Evolutionary conservation across 2,888 invertebrate genomes (phyloP).

Genomic region (Tricholauxania praeusta): DNA sequence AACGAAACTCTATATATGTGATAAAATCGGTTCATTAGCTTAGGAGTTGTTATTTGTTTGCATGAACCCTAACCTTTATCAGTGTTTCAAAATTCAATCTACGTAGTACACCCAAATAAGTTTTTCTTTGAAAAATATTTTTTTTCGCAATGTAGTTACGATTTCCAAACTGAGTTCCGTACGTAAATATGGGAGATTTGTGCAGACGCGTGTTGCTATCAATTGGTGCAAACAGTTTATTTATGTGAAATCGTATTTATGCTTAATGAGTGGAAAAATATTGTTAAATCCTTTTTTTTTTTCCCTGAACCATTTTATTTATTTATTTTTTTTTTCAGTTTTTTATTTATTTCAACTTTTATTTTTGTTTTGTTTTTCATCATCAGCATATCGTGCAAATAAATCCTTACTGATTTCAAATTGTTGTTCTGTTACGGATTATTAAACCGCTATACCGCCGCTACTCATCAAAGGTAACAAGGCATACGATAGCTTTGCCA

Average conservation of each 20-base stretch:
- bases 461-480: conserved; percentile 20
- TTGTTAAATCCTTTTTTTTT: conserved; percentile 20
- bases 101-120: too few relatives aligned
- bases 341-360: neutral
- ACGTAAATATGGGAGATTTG: too few relatives aligned
- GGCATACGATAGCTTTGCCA: too few relatives aligned
- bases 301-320: neutral
- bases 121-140: neutral
- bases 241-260: conserved; percentile 37
- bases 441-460: neutral
- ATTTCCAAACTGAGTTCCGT: too few relatives aligned
- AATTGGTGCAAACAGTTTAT: conserved; percentile 38
- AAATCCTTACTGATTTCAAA: conserved; percentile 12
- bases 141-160: neutral
- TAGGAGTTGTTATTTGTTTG: too few relatives aligned
- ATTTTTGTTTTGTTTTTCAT: neutral
- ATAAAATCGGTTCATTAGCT: too few relatives aligned
- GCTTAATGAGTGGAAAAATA: conserved; percentile 38
- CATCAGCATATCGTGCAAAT: neutral
- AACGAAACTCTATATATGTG: too few relatives aligned
- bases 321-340: neutral
- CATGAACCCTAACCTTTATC: too few relatives aligned
- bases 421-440: conserved; percentile 13
- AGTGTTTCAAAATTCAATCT: too few relatives aligned
- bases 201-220: conserved; percentile 31